phyloP scores from a whole-genome alignment of 2,888 invertebrate genomes.

The Eubasilissa splendida region DNA sequence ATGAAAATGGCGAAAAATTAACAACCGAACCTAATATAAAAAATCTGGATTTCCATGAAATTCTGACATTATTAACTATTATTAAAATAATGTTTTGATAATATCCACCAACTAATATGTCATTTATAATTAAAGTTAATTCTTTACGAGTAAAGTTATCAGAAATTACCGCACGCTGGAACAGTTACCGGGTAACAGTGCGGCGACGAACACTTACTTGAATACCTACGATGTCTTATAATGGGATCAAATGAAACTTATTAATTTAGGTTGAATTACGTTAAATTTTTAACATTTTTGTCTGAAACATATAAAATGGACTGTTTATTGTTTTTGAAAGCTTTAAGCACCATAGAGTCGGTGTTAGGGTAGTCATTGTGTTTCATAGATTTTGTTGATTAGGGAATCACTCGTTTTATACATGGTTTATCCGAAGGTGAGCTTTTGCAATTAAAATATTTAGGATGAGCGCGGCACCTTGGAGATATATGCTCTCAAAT shows the following conservation, averaged over 20 bases:
- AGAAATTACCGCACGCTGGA: too few relatives aligned
- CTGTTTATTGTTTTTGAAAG: slow-evolving; percentile 42
- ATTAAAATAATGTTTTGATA: too few relatives aligned
- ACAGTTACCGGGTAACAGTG: too few relatives aligned
- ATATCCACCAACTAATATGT: too few relatives aligned
- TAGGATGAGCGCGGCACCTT: background rate
- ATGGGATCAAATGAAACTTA: slow-evolving; percentile 34
- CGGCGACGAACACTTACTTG: too few relatives aligned
- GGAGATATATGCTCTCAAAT: slow-evolving; percentile 24
- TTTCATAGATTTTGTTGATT: slow-evolving; percentile 36
- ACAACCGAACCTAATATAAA: background rate
- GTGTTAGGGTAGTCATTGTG: slow-evolving; percentile 45
- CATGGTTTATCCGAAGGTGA: slow-evolving; percentile 18
- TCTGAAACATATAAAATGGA: slow-evolving; percentile 33
- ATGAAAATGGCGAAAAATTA: slow-evolving; percentile 32
- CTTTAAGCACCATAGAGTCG: slow-evolving; percentile 54
- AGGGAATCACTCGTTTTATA: slow-evolving; percentile 38
- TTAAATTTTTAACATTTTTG: slow-evolving; percentile 26
- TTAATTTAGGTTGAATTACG: background rate
- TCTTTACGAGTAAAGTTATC: too few relatives aligned
- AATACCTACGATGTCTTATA: slow-evolving; percentile 1
- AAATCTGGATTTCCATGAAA: too few relatives aligned
- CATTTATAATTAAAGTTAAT: too few relatives aligned
- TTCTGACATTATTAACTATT: too few relatives aligned
- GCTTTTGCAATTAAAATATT: slow-evolving; percentile 11